These are phyloP conservation scores for Pachycephus smyrnensis DNA, from an alignment of 2,888 invertebrate species.

Conservation along the genomic window DNA sequence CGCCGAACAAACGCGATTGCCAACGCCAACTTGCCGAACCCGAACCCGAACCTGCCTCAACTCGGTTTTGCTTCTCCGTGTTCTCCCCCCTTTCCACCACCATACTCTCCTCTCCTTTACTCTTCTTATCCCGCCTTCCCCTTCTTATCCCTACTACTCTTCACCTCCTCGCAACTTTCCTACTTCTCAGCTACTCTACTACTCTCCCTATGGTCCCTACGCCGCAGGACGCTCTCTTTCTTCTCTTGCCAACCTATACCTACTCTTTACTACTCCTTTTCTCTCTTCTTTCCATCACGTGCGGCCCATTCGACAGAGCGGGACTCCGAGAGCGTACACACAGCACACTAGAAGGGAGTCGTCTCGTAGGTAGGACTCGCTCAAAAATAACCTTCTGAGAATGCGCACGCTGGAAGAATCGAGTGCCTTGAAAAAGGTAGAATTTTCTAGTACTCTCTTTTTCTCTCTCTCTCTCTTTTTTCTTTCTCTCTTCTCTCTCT, in stretches of 20 bases:
- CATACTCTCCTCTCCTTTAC: constrained; percentile 33
- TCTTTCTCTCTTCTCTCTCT: background rate
- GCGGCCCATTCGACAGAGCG: constrained; percentile 10
- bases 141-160: constrained; percentile 29
- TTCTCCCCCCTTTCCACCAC: constrained; percentile 22
- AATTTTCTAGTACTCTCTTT: background rate
- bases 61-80: constrained; percentile 38
- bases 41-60: constrained; percentile 60
- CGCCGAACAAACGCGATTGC: constrained; percentile 65
- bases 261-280: background rate
- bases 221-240: constrained; percentile 6
- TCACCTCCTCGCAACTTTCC: constrained; percentile 34
- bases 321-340: background rate
- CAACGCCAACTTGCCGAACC: constrained; percentile 62
- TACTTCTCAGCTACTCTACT: constrained; percentile 25
- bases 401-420: background rate
- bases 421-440: background rate
- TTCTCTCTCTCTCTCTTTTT: too few species aligned
- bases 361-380: background rate
- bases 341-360: background rate
- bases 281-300: constrained; percentile 29
- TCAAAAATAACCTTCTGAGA: constrained; percentile 13
- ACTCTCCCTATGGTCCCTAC: background rate
- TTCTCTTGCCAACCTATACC: background rate
- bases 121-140: constrained; percentile 35